Conservation (phyloP, 2,113 vertebrate genomes). For the Zootoca vivipara region DNA sequence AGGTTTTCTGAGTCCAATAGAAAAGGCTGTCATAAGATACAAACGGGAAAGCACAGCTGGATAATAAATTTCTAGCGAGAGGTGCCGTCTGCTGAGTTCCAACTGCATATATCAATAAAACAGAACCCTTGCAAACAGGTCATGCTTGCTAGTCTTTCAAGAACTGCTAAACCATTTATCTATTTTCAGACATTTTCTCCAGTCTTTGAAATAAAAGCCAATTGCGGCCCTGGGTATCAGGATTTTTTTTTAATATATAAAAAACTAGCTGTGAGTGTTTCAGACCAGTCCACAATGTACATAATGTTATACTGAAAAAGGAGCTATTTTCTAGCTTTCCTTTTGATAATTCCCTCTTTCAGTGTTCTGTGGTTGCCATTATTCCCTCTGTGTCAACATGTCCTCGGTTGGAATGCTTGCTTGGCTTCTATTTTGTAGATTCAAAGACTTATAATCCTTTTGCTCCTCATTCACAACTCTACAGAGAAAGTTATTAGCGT, state of each 20-base stretch:
- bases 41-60: constrained; percentile 19
- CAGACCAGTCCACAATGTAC: constrained; percentile 39
- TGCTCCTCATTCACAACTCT: constrained; percentile 53
- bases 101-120: constrained; percentile 32
- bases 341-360: constrained; percentile 49
- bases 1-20: background rate
- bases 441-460: constrained; percentile 61
- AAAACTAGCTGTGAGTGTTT: constrained; percentile 64
- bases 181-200: constrained; percentile 55
- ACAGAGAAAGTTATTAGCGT: constrained; percentile 26
- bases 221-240: constrained; percentile 43
- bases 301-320: constrained; percentile 52
- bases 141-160: constrained; percentile 43
- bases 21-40: constrained; percentile 5
- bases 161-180: constrained; percentile 53
- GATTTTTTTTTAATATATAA: constrained; percentile 30
- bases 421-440: constrained; percentile 62
- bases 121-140: constrained; percentile 45
- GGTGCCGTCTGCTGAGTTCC: constrained; percentile 11
- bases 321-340: constrained; percentile 46
- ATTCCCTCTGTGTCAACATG: constrained; percentile 53
- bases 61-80: constrained; percentile 13
- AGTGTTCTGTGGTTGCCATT: constrained; percentile 55
- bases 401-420: constrained; percentile 53
- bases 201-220: constrained; percentile 59